A percentile compares a stretch with the other conserved stretches of the same genome.
Conservation (phyloP, 2,888 invertebrate species). For the Sesia bembeciformis region DNA sequence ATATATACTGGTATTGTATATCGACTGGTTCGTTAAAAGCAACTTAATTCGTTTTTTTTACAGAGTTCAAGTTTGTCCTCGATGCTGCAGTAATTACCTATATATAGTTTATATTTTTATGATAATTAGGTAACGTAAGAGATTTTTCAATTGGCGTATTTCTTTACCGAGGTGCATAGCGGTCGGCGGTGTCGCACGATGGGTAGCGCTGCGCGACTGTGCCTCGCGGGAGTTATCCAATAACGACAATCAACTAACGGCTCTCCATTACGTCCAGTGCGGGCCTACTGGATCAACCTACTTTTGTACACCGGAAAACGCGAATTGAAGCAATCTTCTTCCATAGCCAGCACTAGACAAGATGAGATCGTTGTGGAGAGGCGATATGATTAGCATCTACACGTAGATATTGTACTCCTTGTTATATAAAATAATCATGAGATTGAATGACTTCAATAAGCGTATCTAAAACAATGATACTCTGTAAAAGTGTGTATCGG, state of each 20-base stretch:
- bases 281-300: conserved; percentile 58
- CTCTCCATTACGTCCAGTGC: conserved; percentile 60
- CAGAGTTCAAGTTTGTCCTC: too few species aligned
- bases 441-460: too few species aligned
- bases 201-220: conserved; percentile 25
- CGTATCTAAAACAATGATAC: too few species aligned
- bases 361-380: neutral
- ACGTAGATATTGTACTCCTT: neutral
- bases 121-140: too few species aligned
- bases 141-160: neutral
- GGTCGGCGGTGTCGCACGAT: conserved; percentile 17
- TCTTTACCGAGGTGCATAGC: conserved; percentile 35
- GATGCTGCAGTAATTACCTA: too few species aligned
- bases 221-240: conserved; percentile 62
- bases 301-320: conserved; percentile 68
- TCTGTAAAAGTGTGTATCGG: too few species aligned
- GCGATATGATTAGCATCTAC: neutral
- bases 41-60: neutral
- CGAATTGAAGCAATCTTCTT: conserved; percentile 69
- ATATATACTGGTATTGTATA: neutral
- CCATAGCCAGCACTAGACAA: conserved; percentile 40
- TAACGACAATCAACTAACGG: conserved; percentile 68
- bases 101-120: too few species aligned
- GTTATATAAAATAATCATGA: too few species aligned
- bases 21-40: neutral